Evolutionary conservation across 1,140 invertebrate species (phyloP), one percentile per base, ranked within the genome.

Genomic region (Ostrea denselamellosa): DNA sequence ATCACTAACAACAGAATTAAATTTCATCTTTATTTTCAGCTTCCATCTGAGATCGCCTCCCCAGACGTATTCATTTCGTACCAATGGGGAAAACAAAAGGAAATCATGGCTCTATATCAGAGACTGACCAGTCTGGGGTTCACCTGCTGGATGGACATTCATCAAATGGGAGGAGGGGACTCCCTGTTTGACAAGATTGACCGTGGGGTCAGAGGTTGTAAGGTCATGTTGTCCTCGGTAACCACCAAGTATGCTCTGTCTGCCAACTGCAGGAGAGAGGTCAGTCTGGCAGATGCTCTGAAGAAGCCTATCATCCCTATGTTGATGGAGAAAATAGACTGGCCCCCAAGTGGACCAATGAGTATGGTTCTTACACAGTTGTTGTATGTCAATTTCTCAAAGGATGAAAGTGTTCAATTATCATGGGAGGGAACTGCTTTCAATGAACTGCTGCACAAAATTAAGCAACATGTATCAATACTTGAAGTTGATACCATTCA

Each of bases 131-230:
- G 88, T 14, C 82, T 91, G 22, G 94, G 93, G 28, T 93, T 89
- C 77, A 87, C 89, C 19, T 92, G 92, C 86, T 94, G 94, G 94
- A 90, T 94, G 92, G 94, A 94, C 86, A 94, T 94, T 19, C 90
- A 91, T 77, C 93, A 94, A 89, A 94, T 94, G 94, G 94, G 93
- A n/a, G 93, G 93, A 44, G 94, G 94, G 10, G 94, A 94, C 89
- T 93, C 93, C 2, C 90, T 94, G 8, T 94, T 93, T 87, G 92
- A 93, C 85, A 94, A 94, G 87, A 94, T 94, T 77, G 94, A 94
- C 90, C 85, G 85, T 28, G 94, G 93, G 17, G 86, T 94, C 28
- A 85, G 94, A 51, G 91, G 91, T 34, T 92, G 90, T 87, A 91
- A 91, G 83, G 90, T 94, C 19, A 89, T 94, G 2, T 28, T 94